Conservation (phyloP, 2,113 vertebrate species). For the Protobothrops flavoviridis region DNA sequence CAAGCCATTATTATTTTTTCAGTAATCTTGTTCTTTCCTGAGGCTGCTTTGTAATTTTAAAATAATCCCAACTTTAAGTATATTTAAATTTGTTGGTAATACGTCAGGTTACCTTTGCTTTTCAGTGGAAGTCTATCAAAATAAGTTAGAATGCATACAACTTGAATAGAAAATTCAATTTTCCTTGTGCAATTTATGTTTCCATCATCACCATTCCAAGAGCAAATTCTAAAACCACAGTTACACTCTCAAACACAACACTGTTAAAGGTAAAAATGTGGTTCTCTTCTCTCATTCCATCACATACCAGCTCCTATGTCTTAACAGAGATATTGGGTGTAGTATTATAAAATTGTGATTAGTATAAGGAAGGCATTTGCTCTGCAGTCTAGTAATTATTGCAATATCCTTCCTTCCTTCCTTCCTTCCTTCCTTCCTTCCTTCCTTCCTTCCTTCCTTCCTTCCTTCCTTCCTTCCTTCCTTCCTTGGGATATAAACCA, state of each 20-base stretch:
- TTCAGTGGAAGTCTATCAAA: background rate
- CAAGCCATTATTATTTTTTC: background rate
- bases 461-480: too few relatives aligned
- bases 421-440: background rate
- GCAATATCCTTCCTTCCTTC: background rate
- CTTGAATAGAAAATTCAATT: background rate
- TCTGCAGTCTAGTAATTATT: background rate
- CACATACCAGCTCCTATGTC: background rate
- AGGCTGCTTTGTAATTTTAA: background rate
- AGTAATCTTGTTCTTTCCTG: background rate
- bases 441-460: background rate
- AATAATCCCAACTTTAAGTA: background rate
- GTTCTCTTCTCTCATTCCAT: background rate
- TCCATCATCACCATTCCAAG: background rate
- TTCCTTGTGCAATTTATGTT: background rate
- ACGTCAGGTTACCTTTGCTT: background rate
- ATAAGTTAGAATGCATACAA: background rate
- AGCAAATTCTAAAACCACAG: constrained; percentile 1
- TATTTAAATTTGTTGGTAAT: background rate
- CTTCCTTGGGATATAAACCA: background rate
- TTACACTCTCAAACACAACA: background rate
- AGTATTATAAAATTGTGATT: constrained; percentile 13
- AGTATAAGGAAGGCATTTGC: background rate
- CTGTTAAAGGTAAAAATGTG: background rate
- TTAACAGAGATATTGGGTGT: background rate